Evolutionary conservation across 2,113 vertebrate genomes (phyloP), one percentile per base, ranked within the genome.

Genomic region (Jaculus jaculus): DNA sequence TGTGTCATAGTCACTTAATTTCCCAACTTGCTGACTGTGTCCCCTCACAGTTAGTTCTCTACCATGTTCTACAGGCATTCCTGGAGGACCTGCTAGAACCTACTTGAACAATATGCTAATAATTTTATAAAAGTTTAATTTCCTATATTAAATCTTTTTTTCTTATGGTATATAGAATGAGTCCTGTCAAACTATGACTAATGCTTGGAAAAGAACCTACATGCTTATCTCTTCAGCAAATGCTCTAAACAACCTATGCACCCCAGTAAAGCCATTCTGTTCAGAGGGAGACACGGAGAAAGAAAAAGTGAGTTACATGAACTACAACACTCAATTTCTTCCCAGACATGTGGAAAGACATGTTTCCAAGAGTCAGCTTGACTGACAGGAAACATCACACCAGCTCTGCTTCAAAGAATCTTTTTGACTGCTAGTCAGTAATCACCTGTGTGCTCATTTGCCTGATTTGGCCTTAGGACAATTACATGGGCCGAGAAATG

Each of bases 381-480:
- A 16, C 12, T 28, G 28, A 42, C 84, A 87, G 60, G 54, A n/a
- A 84, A 39, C 10, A 77, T 1, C 51, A 32, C 5, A 51, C 3
- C 23, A 63, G 51, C 28, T 61, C 3, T 72, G 87, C 84, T 89
- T 28, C 81, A 88, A 47, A 84, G 51, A 8, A 78, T 89, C 47
- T 92, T 88, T 90, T 82, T 86, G 75, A 84, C 37, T 74, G 18
- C 8, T 58, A 9, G 18, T 72, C 79, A 91, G 34, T 51, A 74
- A 16, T 92, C 42, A 72, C 17, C 16, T 85, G 58, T 20, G 21
- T 2, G 21, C 54, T 79, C 60, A 84, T 72, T 81, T 28, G 63
- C 42, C 80, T 83, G 71, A 23, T 28, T 73, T 87, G 89, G 71
- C 61, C 81, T 71, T 74, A 42, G 80, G 72, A 93, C 65, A 72